Evolutionary conservation across 2,888 invertebrate species (phyloP).

Genomic region (Epistrophe eligans): DNA sequence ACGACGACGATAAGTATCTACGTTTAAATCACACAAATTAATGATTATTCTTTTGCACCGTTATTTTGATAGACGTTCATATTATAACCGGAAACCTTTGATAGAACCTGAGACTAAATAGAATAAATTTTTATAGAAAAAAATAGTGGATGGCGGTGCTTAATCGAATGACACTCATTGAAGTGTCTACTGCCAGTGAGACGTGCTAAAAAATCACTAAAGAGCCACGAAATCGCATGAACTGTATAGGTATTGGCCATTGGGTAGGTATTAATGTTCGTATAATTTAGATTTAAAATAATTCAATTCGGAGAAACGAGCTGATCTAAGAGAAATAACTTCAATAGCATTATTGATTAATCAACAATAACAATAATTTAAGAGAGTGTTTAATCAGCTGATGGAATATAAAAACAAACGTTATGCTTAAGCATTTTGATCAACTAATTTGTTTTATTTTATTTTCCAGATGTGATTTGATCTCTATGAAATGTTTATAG

Average conservation of each 20-base stretch:
- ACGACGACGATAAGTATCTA: background rate
- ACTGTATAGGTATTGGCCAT: background rate
- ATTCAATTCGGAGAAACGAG: background rate
- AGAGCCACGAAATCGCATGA: background rate
- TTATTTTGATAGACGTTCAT: background rate
- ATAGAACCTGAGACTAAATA: slow-evolving; percentile 30
- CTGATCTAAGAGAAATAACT: background rate
- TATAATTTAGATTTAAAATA: background rate
- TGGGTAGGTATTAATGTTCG: background rate
- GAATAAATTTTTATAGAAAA: background rate
- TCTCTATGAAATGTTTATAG: background rate
- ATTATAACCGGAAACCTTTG: slow-evolving; percentile 39
- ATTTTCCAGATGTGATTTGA: too few species aligned
- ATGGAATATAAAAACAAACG: background rate
- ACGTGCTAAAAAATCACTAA: slow-evolving; percentile 10
- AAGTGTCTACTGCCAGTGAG: slow-evolving; percentile 30
- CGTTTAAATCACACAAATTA: background rate
- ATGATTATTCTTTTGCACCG: background rate
- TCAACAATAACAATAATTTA: background rate
- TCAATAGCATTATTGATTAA: background rate
- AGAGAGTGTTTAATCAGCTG: slow-evolving; percentile 1
- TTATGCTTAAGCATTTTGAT: background rate
- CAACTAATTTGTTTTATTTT: background rate
- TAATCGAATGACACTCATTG: slow-evolving; percentile 33
- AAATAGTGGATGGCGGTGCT: slow-evolving; percentile 18